Conservation (phyloP, 2,797 vertebrate genomes). For the Tenualosa ilisha region DNA sequence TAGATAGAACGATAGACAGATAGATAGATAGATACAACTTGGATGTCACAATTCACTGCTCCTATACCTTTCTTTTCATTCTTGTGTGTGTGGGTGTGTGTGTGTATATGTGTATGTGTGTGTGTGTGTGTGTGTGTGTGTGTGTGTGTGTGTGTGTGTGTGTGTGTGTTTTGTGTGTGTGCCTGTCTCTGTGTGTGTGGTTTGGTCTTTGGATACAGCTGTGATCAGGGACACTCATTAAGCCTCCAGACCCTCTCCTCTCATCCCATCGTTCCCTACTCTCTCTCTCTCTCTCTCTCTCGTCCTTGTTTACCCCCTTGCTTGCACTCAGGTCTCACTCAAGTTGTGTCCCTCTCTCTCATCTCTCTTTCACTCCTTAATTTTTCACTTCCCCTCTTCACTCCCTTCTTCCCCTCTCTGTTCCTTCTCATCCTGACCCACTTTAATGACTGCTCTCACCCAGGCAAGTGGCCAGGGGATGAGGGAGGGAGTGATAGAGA, state of each 20-base stretch:
- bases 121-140: slow-evolving; percentile 8
- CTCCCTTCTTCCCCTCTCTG: neutral
- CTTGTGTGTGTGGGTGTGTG: neutral
- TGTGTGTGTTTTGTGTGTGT: slow-evolving; percentile 1
- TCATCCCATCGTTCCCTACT: neutral
- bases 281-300: neutral
- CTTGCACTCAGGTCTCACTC: too few species aligned
- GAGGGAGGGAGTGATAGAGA: neutral
- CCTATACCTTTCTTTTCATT: neutral
- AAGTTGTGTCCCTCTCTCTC: neutral
- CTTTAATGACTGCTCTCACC: neutral
- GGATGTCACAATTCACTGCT: neutral
- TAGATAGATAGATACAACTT: too few species aligned
- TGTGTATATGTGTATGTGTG: neutral
- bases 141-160: slow-evolving; percentile 8
- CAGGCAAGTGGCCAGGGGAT: neutral
- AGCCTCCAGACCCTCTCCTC: neutral
- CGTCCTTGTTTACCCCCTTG: neutral
- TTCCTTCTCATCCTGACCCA: neutral
- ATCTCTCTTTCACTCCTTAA: neutral
- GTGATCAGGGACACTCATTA: neutral
- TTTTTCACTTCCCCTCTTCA: neutral
- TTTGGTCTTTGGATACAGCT: neutral
- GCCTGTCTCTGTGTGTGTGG: neutral
- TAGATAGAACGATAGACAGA: too few species aligned